Conservation (phyloP, 2,797 vertebrate genomes). For the Malacoctenus gilli region DNA sequence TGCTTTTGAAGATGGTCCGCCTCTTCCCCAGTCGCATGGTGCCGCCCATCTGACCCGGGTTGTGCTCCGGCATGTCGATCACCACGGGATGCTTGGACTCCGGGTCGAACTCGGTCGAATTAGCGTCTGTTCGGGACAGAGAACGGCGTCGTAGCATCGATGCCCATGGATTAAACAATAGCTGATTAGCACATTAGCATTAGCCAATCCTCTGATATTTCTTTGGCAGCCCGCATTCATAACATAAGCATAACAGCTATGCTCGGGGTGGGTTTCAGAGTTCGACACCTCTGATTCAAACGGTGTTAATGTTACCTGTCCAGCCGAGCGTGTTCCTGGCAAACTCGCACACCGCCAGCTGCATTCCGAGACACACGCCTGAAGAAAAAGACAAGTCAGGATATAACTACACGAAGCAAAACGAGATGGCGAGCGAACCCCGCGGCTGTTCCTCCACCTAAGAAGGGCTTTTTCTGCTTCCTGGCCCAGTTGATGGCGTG, state of each 20-base stretch:
- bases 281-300: too few relatives aligned
- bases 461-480: conserved; percentile 91
- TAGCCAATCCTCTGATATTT: too few relatives aligned
- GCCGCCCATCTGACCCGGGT: conserved; percentile 94
- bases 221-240: too few relatives aligned
- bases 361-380: conserved; percentile 95
- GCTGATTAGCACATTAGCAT: too few relatives aligned
- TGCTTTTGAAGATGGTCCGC: conserved; percentile 88
- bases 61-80: conserved; percentile 95
- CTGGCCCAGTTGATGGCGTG: conserved; percentile 94
- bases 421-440: too few relatives aligned
- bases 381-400: conserved; percentile 9
- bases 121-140: conserved; percentile 82
- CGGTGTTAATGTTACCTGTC: conserved; percentile 80
- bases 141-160: too few relatives aligned
- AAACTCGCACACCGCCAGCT: conserved; percentile 92
- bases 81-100: conserved; percentile 91
- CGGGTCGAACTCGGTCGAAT: conserved; percentile 92
- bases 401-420: too few relatives aligned
- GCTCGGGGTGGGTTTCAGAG: too few relatives aligned
- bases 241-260: too few relatives aligned
- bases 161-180: too few relatives aligned
- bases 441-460: too few relatives aligned
- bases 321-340: conserved; percentile 86
- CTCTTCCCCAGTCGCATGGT: conserved; percentile 96